These are phyloP conservation scores for Catharus minimus DNA, from an alignment of 2,113 vertebrate species.

Conservation along the genomic window DNA sequence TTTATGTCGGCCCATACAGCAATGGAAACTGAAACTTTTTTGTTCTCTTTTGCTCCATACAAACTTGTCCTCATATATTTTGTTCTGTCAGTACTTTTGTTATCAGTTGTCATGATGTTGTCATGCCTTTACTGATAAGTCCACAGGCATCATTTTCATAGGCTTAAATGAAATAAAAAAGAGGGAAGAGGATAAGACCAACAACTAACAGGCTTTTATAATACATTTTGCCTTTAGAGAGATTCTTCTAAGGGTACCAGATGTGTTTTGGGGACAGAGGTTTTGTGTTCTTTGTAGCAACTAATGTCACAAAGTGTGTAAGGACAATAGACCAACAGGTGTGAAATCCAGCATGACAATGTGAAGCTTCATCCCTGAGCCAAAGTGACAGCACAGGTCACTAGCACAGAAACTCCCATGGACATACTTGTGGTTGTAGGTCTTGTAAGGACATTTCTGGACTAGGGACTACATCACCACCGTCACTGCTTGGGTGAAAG, in stretches of 20 bases:
- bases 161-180: not conserved
- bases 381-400: rapidly evolving
- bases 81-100: not conserved
- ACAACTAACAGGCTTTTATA: not conserved
- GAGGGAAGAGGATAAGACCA: rapidly evolving
- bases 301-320: not conserved
- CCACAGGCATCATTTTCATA: not conserved
- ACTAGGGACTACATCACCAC: not conserved
- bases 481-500: not conserved
- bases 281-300: not conserved
- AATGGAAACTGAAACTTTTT: not conserved
- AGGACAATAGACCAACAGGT: not conserved
- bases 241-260: not conserved
- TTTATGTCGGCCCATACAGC: not conserved
- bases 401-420: rapidly evolving
- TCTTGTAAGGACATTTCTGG: not conserved
- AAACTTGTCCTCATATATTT: not conserved
- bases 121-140: not conserved
- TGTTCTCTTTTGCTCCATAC: not conserved
- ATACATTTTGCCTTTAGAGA: not conserved
- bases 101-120: not conserved
- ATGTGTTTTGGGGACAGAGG: not conserved
- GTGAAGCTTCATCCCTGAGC: no score
- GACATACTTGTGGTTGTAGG: rapidly evolving
- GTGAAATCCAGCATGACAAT: rapidly evolving